A percentile compares a stretch with the other conserved stretches of the same genome.
phyloP scores from a whole-genome alignment of 2,888 invertebrate species.

The Himalopsyche anomala region DNA sequence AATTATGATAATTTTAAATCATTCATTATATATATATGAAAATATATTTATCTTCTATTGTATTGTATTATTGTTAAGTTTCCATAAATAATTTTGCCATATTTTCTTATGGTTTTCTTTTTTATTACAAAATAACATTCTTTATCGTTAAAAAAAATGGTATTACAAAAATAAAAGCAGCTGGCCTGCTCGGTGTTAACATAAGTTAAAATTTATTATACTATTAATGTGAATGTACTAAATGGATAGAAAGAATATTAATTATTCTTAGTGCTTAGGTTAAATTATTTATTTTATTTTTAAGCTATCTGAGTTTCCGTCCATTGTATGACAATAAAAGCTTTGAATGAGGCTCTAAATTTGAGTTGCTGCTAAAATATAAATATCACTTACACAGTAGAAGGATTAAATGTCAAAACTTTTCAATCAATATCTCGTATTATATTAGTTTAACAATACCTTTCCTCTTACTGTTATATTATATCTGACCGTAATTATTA shows the following conservation, averaged over 20 bases:
- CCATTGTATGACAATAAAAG: slow-evolving; percentile 64
- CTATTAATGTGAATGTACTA: not conserved
- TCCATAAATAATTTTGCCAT: too few relatives aligned
- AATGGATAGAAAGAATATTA: not conserved
- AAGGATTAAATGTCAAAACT: too few relatives aligned
- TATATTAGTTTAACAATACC: too few relatives aligned
- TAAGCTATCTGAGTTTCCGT: slow-evolving; percentile 62
- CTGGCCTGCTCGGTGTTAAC: slow-evolving; percentile 32
- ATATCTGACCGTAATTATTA: too few relatives aligned
- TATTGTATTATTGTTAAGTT: too few relatives aligned
- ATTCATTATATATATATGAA: too few relatives aligned
- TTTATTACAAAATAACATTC: not conserved
- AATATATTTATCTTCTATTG: too few relatives aligned
- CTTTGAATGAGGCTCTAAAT: slow-evolving; percentile 32
- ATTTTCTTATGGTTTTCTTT: too few relatives aligned
- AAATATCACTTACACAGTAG: too few relatives aligned
- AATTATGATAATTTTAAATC: too few relatives aligned
- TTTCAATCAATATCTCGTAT: too few relatives aligned
- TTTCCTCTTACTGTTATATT: too few relatives aligned
- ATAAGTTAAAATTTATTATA: not conserved
- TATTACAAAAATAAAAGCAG: slow-evolving; percentile 17
- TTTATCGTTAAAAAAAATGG: not conserved
- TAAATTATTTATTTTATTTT: slow-evolving; percentile 41
- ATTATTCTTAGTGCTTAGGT: slow-evolving; percentile 29
- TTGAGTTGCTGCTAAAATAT: not conserved